Conservation (phyloP, 2,113 vertebrate species). For the Hydropotes inermis region DNA sequence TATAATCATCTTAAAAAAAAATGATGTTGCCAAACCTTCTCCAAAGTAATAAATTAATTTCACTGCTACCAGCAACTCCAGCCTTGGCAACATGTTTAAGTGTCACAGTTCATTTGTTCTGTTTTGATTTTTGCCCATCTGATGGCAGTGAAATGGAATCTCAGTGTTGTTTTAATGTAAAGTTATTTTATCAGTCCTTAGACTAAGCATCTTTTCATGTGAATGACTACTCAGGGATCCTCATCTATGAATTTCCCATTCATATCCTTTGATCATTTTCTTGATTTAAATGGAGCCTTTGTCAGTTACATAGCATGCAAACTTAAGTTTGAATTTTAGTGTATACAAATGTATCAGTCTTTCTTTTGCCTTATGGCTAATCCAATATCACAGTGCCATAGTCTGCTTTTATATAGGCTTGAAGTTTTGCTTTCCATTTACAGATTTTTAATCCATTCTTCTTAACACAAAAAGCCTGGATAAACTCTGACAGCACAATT, state of each 20-base stretch:
- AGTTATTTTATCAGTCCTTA: slow-evolving; percentile 1
- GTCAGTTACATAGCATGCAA: not conserved
- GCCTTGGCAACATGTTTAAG: not conserved
- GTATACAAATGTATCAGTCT: not conserved
- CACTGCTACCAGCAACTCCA: not conserved
- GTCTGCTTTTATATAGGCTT: slow-evolving; percentile 3
- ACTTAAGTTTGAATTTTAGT: not conserved
- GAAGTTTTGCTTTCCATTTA: not conserved
- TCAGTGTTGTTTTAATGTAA: not conserved
- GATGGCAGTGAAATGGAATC: not conserved
- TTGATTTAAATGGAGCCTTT: not conserved
- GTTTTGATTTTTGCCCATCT: not conserved
- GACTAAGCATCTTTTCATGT: not conserved
- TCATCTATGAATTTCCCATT: not conserved
- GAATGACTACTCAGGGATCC: not conserved
- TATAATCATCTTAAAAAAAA: not conserved
- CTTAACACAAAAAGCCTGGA: not conserved
- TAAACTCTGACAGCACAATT: not conserved
- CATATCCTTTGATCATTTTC: slow-evolving; percentile 12
- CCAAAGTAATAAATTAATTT: slow-evolving; percentile 15
- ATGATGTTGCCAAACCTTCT: not conserved
- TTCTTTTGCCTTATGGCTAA: slow-evolving; percentile 1
- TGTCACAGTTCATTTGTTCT: not conserved
- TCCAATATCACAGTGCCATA: not conserved
- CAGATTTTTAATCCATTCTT: not conserved